Percentiles rank a stretch among this genome's conserved stretches.
Conservation (phyloP, 2,888 invertebrate genomes). For the Diaprepes abbreviatus region DNA sequence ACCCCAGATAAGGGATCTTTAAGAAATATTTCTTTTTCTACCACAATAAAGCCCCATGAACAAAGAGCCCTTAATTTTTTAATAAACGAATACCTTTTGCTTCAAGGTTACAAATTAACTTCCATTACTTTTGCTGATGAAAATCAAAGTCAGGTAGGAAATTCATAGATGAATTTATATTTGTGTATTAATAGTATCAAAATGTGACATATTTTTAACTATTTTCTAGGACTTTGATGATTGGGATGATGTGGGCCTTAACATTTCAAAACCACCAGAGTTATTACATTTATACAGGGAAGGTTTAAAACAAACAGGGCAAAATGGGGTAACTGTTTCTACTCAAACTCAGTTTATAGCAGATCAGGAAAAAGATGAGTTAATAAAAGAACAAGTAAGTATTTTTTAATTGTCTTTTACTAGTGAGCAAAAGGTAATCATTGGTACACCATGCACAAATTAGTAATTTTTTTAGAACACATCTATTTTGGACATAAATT, state of each 20-base stretch:
- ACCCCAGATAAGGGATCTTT: conserved; percentile 68
- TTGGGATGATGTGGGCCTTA: conserved; percentile 92
- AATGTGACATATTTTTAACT: too few species aligned
- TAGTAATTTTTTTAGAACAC: too few species aligned
- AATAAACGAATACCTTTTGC: conserved; percentile 86
- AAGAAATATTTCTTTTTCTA: conserved; percentile 62
- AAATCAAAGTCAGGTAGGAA: conserved; percentile 86
- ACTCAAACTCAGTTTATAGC: conserved; percentile 69
- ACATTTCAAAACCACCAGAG: conserved; percentile 85
- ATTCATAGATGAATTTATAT: too few species aligned
- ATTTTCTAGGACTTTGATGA: conserved; percentile 90
- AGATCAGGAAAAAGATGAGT: conserved; percentile 20
- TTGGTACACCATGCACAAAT: too few species aligned
- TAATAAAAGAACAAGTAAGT: conserved; percentile 43
- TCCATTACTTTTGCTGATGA: conserved; percentile 93
- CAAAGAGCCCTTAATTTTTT: conserved; percentile 87
- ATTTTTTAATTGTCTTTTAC: too few species aligned
- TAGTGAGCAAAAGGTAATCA: too few species aligned
- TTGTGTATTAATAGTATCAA: too few species aligned
- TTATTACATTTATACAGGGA: conserved; percentile 79
- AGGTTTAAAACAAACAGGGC: conserved; percentile 68
- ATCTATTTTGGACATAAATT: too few species aligned
- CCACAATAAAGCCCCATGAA: conserved; percentile 83
- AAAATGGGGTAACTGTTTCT: conserved; percentile 61
- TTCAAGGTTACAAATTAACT: conserved; percentile 86